A percentile compares a stretch with the other conserved stretches of the same genome.
phyloP scores from a whole-genome alignment of 2,888 invertebrate genomes.

The Shargacucullia verbasci region DNA sequence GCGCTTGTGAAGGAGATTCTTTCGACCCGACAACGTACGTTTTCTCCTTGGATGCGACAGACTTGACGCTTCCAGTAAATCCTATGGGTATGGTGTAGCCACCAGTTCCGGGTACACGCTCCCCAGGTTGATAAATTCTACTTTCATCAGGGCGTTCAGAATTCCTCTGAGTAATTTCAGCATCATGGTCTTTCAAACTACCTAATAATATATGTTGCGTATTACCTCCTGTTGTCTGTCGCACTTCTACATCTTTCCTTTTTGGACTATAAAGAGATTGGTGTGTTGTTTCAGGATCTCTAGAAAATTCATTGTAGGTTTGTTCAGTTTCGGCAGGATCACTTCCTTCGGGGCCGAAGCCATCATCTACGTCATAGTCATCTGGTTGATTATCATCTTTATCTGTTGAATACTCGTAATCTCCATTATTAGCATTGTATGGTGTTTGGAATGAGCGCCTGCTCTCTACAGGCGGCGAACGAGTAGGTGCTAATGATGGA shows the following conservation, averaged over 20 bases:
- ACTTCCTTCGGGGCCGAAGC: constrained; percentile 73
- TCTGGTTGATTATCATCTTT: constrained; percentile 77
- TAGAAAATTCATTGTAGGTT: constrained; percentile 86
- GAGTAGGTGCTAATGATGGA: constrained; percentile 54
- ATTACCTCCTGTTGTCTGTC: constrained; percentile 86
- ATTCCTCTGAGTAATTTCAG: constrained; percentile 90
- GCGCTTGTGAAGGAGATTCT: constrained; percentile 91
- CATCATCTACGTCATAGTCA: constrained; percentile 83
- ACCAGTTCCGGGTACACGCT: constrained; percentile 91
- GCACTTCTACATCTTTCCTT: constrained; percentile 78
- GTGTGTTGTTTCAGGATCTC: constrained; percentile 72
- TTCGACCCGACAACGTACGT: constrained; percentile 89
- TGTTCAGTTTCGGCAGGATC: constrained; percentile 84
- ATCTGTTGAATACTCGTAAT: constrained; percentile 78
- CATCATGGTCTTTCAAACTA: constrained; percentile 89
- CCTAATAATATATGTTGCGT: constrained; percentile 91
- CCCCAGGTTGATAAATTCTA: constrained; percentile 90
- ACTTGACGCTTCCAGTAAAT: constrained; percentile 91
- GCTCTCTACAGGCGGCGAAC: constrained; percentile 67
- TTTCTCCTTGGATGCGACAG: constrained; percentile 89
- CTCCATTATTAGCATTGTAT: constrained; percentile 67
- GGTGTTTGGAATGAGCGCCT: constrained; percentile 77
- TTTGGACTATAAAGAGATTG: constrained; percentile 73
- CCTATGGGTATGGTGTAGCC: constrained; percentile 92
- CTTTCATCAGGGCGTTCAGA: constrained; percentile 86